Base-by-base conservation (phyloP, 2,113 vertebrate species). In the Silurus meridionalis region DNA sequence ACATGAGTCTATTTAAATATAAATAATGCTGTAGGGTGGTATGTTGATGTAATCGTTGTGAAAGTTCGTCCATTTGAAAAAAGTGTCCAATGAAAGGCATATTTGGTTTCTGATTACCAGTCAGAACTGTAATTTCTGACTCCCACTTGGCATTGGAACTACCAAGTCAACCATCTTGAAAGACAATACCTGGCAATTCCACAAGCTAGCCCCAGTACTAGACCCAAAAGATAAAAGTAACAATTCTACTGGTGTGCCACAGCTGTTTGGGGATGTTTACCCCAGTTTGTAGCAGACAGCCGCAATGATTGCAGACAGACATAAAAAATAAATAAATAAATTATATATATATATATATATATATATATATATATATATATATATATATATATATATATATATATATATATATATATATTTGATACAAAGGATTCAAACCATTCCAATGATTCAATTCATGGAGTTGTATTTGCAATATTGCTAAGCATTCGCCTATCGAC, bases 21-120 rank as follows among this genome's bases (percentile, higher is more conserved):
- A 60, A 52, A 82, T 81, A 81, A 81, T 13, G 46, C n/a, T 28
- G 64, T 15, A 77, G 14, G 58, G 52, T 57, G 23, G 2, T 66
- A 21, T 82, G 67, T 86, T 25, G 53, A 83, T 61, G 60, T 64
- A 81, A 74, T 74, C 58, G n/a, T n/a, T 14, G 66, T 63, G 23
- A 86, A 67, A 67, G 61, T 1, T 10, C 6, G 23, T 37, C 64
- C n/a, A 63, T 75, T 82, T 61, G 69, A 11, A 75, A 11, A 75
- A 66, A 17, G 58, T 19, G 21, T n/a, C 11, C 19, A 1, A 77
- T 53, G 19, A 77, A 53, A 55, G 52, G 6, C 25, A 17, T 28
- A 28, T 28, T 79, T 28, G 74, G 74, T 75, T 6, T 77, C 4
- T 8, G 61, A 53, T 67, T 53, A 28, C 52, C n/a, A 9, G 17